phyloP scores from a whole-genome alignment of 2,797 vertebrate species.

The Enteromius paludinosus region DNA sequence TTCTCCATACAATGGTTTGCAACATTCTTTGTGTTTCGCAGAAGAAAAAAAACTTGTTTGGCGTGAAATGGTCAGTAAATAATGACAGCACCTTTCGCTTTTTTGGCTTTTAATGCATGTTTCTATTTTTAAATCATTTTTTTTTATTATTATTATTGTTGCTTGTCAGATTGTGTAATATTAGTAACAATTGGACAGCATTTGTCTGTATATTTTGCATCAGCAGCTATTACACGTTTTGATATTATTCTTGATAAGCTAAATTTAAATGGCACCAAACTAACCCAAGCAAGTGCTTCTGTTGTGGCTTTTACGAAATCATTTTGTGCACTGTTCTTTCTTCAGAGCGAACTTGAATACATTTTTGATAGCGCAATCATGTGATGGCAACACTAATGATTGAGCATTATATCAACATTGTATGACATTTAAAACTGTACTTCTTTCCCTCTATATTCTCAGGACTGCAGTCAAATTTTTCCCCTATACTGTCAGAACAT shows the following conservation, averaged over 20 bases:
- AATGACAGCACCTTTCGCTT: neutral
- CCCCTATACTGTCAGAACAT: neutral
- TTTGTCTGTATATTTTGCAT: slow-evolving; percentile 4
- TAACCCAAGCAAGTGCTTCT: neutral
- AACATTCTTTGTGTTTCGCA: neutral
- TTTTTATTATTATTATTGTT: neutral
- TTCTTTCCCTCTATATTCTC: neutral
- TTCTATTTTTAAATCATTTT: neutral
- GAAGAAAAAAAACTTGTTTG: neutral
- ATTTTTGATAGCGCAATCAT: neutral
- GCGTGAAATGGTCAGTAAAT: neutral
- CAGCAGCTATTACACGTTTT: neutral
- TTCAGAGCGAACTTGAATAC: neutral
- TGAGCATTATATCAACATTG: neutral
- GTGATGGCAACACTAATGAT: neutral
- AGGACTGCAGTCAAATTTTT: neutral
- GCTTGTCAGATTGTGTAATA: neutral
- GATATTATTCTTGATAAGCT: neutral
- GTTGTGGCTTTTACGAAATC: neutral
- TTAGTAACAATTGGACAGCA: neutral
- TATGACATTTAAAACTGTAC: neutral
- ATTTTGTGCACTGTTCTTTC: neutral
- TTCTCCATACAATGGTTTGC: neutral
- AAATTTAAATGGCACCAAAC: neutral
- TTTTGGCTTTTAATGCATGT: neutral